Conservation (phyloP, 2,113 vertebrate species). For the Caretta caretta region DNA sequence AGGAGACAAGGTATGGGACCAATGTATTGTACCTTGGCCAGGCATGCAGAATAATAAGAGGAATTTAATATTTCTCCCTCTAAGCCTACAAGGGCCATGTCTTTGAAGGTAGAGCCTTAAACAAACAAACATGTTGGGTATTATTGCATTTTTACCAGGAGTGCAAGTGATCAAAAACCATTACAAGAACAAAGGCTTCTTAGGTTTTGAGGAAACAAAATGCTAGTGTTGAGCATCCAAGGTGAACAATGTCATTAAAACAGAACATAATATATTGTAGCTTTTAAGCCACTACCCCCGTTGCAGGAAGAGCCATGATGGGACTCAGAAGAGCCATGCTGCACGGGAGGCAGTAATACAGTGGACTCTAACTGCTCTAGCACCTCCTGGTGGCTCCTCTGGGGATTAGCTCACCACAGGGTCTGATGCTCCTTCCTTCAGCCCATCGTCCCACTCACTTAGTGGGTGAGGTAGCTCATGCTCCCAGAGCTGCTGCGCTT, state of each 20-base stretch:
- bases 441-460: not conserved
- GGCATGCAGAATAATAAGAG: not conserved
- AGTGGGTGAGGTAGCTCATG: not conserved
- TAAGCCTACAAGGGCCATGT: accelerated
- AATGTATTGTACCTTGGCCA: not conserved
- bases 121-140: not conserved
- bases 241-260: not conserved
- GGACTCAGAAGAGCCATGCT: not conserved
- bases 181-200: not conserved
- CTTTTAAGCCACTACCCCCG: not conserved
- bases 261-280: too few relatives aligned
- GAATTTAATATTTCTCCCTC: not conserved
- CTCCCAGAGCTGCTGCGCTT: not conserved
- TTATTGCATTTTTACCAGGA: accelerated
- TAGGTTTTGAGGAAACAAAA: not conserved
- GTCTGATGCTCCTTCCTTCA: not conserved
- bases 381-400: not conserved
- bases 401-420: not conserved
- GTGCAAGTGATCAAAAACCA: not conserved
- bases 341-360: not conserved
- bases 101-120: not conserved
- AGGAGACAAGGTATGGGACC: not conserved
- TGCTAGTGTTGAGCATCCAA: not conserved
- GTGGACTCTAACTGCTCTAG: not conserved
- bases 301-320: not conserved